These are phyloP conservation scores for Amphibalanus amphitrite DNA, from an alignment of 1,140 invertebrate genomes.

Conservation along the genomic window DNA sequence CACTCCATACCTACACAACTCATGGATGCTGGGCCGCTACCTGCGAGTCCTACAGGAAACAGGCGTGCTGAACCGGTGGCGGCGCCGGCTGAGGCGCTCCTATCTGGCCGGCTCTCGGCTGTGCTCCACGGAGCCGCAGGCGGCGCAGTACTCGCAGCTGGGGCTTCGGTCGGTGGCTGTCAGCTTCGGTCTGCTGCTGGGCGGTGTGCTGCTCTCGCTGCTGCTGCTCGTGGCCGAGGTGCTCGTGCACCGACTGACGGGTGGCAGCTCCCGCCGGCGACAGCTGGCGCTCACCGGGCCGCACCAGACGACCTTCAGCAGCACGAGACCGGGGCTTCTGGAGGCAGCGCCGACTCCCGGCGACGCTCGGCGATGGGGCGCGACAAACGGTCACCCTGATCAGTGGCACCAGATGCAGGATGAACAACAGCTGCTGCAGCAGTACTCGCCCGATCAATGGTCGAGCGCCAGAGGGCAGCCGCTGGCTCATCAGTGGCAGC, in stretches of 20 bases:
- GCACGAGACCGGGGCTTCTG: too few relatives aligned
- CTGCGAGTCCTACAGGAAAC: background rate
- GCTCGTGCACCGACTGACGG: background rate
- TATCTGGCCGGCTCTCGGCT: background rate
- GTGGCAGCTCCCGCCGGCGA: too few relatives aligned
- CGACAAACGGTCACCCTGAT: too few relatives aligned
- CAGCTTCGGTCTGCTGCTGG: background rate
- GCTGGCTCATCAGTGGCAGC: too few relatives aligned
- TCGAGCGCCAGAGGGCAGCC: too few relatives aligned
- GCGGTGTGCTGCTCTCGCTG: background rate
- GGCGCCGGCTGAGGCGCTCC: background rate
- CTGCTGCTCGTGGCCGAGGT: background rate
- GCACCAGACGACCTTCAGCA: too few relatives aligned
- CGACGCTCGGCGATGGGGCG: too few relatives aligned
- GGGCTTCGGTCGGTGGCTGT: background rate
- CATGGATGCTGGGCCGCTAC: background rate
- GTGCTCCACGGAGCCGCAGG: background rate
- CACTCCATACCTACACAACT: background rate
- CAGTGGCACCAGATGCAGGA: too few relatives aligned
- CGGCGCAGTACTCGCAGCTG: background rate
- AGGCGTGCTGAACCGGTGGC: background rate
- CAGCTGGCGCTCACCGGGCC: too few relatives aligned
- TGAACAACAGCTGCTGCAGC: too few relatives aligned
- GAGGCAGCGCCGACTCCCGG: too few relatives aligned
- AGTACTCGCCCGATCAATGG: too few relatives aligned